Base-by-base conservation (phyloP, 1,140 invertebrate species). In the Bactericera cockerelli region DNA sequence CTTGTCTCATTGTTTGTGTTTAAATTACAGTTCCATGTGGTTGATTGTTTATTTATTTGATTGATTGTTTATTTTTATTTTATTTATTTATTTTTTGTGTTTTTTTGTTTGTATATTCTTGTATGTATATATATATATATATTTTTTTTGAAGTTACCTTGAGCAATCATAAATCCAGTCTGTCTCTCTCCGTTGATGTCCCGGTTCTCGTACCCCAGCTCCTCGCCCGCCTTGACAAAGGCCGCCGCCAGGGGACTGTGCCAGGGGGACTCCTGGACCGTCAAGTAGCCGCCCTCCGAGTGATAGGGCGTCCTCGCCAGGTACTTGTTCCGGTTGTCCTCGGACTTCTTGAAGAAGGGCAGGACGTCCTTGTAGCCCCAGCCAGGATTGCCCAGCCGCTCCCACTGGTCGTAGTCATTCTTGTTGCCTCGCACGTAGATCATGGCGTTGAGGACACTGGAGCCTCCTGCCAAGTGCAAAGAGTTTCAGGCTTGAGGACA, bases 361-460 rank as follows among this genome's bases (percentile, higher is more conserved):
- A 93, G 71, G 1, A 93, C 84, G 57, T 88, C 81, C 10, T 86
- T 77, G 70, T 91, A 97, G 1, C 83, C 84, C 94, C 94, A 98
- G 1, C 91, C 90, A 0, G 76, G 71, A 63, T 95, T 95, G 0
- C 93, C 94, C 53, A 87, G 71, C 4, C 72, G 71, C 14, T 84
- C 85, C 94, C 94, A 98, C 8, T 84, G 75, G 68, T 98, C 90
- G 72, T 93, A 98, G 68, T 98, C 94, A 42, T 78, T 71, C 63
- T 77, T 81, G 67, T 97, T 94, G 22, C 94, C 94, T 39, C 94
- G 79, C 0, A 95, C 85, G 72, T 98, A 97, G 6, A 95, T 80
- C 91, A 95, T 94, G 1, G 91, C 91, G 70, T 98, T 98, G 1
- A 98, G 77, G 0, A 93, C 90, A 53, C 89, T 93, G 26, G 88